Evolutionary conservation across 2,113 vertebrate genomes (phyloP).

Genomic region (Oplegnathus fasciatus): DNA sequence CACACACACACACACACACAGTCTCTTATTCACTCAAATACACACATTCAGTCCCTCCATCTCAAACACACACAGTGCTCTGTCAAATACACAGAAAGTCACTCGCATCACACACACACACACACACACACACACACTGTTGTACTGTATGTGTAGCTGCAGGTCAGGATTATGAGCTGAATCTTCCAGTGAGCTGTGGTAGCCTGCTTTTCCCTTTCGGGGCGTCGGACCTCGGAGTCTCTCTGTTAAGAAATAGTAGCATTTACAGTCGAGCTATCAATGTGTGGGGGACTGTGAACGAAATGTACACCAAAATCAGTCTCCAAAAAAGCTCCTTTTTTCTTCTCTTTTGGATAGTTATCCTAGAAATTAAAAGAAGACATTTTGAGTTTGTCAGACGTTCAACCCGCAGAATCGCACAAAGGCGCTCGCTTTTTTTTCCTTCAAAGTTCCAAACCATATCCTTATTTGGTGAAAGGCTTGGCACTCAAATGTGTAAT

Average conservation of each 20-base stretch:
- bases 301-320: neutral
- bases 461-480: constrained; percentile 4
- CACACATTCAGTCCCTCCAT: constrained; percentile 1
- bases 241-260: constrained; percentile 20
- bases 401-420: constrained; percentile 3
- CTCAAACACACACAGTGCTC: constrained; percentile 12
- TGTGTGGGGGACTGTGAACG: neutral
- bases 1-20: constrained; percentile 9
- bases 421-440: neutral
- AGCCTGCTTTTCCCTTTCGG: constrained; percentile 2
- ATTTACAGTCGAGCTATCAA: neutral
- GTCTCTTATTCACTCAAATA: constrained; percentile 12
- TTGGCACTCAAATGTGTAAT: constrained; percentile 19
- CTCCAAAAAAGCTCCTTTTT: neutral
- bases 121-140: constrained; percentile 14
- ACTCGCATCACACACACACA: no score
- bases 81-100: constrained; percentile 5
- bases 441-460: neutral
- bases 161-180: constrained; percentile 63
- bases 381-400: neutral
- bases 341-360: neutral
- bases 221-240: constrained; percentile 13
- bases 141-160: constrained; percentile 37
- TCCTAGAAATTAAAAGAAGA: constrained; percentile 1
- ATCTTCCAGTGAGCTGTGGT: constrained; percentile 36